Base-by-base conservation (phyloP, 2,113 vertebrate species). In the Dipodomys merriami region DNA sequence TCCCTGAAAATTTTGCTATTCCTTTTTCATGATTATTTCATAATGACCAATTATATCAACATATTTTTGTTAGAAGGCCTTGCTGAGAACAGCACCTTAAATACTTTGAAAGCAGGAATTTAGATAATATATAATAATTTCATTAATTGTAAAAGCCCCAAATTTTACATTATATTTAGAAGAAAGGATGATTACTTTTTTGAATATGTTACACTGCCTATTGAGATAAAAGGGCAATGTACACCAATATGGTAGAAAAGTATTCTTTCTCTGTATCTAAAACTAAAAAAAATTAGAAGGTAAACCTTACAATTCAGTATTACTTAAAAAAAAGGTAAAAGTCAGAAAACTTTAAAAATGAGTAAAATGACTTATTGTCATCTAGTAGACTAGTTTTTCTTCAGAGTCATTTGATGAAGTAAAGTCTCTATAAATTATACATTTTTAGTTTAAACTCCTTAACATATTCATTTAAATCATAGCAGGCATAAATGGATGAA, bases 121-220 rank as follows among this genome's bases (percentile, higher is more conserved):
- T 77, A 93, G 1, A 39, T 81, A 91, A 57, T 44, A 7, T 65
- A 85, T 8, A 88, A 85, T 4, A 86, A 90, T 83, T 87, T 83
- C 22, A 85, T 46, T n/a, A 94, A 57, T 65, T 81, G 81, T 85
- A 12, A 68, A 93, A 71, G 49, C 83, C 76, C 15, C 74, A 79
- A 88, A 80, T 91, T 87, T 88, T 83, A 91, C 60, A 39, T 82
- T 60, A 83, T 73, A 82, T 53, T 81, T 88, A 90, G n/a, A 92
- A 94, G 81, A 60, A 92, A 29, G 6, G 16, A 30, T 72, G 62
- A 87, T 92, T 88, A 46, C 64, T 46, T 93, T 49, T 86, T 93
- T 88, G 8, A 57, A 57, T 57, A 62, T 57, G 23, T 72, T 83
- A 49, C 81, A 94, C 2, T 92, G 6, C 69, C 80, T 81, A 72